Conservation (phyloP, 2,888 invertebrate genomes). For the Prosopocoilus inquinatus region DNA sequence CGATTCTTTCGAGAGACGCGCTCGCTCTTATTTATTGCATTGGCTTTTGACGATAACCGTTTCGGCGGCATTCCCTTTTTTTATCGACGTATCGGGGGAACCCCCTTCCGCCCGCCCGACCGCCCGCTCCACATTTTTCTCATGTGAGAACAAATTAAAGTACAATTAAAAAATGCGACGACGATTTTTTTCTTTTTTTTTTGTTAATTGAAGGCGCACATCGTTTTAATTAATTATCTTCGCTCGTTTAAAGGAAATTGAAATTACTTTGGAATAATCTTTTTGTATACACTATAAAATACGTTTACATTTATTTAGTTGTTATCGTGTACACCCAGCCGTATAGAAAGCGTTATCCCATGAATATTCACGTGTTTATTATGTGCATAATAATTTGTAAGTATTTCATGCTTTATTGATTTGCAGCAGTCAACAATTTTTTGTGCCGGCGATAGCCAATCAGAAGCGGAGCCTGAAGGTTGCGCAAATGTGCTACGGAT, state of each 20-base stretch:
- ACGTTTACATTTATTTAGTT: not conserved
- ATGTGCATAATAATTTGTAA: no score
- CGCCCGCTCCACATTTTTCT: conserved; percentile 14
- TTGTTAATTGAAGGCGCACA: not conserved
- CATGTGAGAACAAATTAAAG: conserved; percentile 22
- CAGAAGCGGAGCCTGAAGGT: no score
- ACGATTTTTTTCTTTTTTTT: not conserved
- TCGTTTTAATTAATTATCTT: not conserved
- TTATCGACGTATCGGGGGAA: not conserved
- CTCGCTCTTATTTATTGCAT: conserved; percentile 22
- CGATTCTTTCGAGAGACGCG: conserved; percentile 16
- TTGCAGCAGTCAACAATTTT: no score
- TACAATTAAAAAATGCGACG: conserved; percentile 19
- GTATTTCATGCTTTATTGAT: no score
- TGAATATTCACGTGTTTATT: not conserved
- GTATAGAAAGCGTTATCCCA: not conserved
- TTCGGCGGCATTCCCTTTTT: conserved; percentile 11
- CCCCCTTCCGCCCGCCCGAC: not conserved
- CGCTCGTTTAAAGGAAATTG: not conserved
- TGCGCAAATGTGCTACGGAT: no score
- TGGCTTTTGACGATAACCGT: conserved; percentile 19
- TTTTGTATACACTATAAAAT: not conserved
- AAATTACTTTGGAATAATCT: not conserved
- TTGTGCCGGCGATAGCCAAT: no score
- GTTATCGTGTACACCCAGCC: no score